phyloP scores from a whole-genome alignment of 2,113 vertebrate species.

The Alosa alosa region DNA sequence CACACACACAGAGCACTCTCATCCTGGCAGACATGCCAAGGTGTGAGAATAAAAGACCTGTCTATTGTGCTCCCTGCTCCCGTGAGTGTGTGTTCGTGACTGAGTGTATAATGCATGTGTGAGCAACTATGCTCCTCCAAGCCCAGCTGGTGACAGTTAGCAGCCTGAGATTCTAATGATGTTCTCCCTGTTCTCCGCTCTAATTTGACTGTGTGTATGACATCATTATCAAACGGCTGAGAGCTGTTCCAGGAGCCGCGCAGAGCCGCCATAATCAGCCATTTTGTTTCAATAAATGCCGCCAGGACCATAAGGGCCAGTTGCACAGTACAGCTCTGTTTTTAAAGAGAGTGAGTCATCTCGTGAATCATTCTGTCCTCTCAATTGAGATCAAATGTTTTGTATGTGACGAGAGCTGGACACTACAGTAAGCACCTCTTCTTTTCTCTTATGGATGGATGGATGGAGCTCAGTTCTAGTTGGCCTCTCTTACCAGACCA shows the following conservation, averaged over 20 bases:
- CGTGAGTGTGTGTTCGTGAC: conserved; percentile 42
- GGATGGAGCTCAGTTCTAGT: neutral
- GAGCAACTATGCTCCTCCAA: conserved; percentile 58
- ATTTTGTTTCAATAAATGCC: neutral
- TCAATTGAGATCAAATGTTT: neutral
- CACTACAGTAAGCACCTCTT: conserved; percentile 31
- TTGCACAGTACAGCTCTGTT: neutral
- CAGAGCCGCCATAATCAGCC: neutral
- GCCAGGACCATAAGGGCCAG: neutral
- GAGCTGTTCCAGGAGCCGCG: neutral
- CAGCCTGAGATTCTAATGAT: conserved; percentile 47
- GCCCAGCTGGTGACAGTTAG: conserved; percentile 67
- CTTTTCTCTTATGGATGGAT: conserved; percentile 33
- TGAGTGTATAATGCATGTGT: conserved; percentile 44
- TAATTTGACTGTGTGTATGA: conserved; percentile 23
- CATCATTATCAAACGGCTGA: conserved; percentile 25
- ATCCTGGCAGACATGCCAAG: conserved; percentile 63
- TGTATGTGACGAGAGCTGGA: neutral
- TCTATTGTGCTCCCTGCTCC: conserved; percentile 59
- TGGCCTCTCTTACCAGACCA: conserved; percentile 63
- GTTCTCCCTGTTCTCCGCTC: neutral
- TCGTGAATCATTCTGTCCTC: conserved; percentile 9
- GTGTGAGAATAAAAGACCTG: conserved; percentile 65
- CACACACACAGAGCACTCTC: conserved; percentile 19
- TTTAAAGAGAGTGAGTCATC: conserved; percentile 6